Evolutionary conservation across 2,113 vertebrate species (phyloP).

Genomic region (Eubucco bourcierii): DNA sequence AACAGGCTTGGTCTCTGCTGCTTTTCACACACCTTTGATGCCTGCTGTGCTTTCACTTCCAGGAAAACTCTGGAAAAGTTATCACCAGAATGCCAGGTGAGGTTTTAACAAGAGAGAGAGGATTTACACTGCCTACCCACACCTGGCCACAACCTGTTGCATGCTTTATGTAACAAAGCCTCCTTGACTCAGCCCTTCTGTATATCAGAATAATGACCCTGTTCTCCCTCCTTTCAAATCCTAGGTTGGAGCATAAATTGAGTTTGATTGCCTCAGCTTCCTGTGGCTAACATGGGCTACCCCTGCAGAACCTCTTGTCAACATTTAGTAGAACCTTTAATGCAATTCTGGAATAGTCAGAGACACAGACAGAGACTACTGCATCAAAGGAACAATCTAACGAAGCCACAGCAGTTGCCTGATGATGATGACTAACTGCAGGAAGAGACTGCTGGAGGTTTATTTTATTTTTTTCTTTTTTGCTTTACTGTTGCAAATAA

Average conservation of each 20-base stretch:
- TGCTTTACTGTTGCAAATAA: background rate
- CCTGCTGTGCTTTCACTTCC: background rate
- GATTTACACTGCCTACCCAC: background rate
- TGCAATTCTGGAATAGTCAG: background rate
- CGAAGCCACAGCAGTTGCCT: background rate
- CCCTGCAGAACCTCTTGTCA: background rate
- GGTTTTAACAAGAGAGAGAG: background rate
- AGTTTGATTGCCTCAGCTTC: background rate
- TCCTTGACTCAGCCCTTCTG: background rate
- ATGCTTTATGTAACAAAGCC: background rate
- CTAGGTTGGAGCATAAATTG: background rate
- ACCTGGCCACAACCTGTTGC: background rate
- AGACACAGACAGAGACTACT: background rate
- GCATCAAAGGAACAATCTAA: conserved; percentile 27
- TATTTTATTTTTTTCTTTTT: background rate
- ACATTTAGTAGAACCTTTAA: background rate
- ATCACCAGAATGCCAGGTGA: background rate
- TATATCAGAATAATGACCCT: conserved; percentile 12
- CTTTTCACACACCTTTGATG: background rate
- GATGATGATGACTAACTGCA: background rate
- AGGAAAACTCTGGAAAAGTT: background rate
- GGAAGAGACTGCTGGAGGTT: background rate
- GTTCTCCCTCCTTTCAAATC: background rate
- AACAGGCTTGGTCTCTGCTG: background rate
- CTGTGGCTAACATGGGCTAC: background rate